These are phyloP conservation scores for Synodontis membranacea DNA, from an alignment of 2,113 vertebrate genomes.

Conservation along the genomic window DNA sequence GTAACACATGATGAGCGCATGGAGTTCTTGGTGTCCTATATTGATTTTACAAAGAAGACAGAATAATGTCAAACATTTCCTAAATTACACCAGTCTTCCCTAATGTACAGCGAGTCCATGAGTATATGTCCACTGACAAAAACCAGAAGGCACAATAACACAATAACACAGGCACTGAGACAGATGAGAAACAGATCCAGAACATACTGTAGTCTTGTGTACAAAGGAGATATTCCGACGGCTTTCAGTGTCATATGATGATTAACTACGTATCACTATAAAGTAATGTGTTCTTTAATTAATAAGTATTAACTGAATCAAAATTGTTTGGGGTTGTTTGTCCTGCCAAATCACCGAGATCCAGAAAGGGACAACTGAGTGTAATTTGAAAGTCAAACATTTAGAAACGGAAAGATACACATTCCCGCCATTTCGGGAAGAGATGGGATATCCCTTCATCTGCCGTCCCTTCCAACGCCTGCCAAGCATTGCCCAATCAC, in stretches of 20 bases:
- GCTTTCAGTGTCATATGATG: background rate
- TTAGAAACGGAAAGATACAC: background rate
- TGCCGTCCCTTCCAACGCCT: constrained; percentile 65
- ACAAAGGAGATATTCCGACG: background rate
- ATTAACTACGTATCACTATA: background rate
- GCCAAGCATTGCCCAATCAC: constrained; percentile 74
- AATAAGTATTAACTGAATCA: background rate
- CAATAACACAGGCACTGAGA: too few species aligned
- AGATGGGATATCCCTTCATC: constrained; percentile 60
- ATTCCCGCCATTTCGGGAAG: constrained; percentile 48
- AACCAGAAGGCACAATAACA: background rate
- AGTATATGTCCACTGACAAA: background rate
- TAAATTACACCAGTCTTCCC: background rate
- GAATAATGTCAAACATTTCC: background rate
- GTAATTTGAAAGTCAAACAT: background rate
- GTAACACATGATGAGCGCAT: background rate
- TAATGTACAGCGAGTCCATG: background rate
- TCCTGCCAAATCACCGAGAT: background rate
- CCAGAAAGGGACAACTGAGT: background rate
- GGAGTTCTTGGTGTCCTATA: background rate
- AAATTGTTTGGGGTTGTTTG: background rate
- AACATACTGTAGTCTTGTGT: background rate
- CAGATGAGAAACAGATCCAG: too few species aligned
- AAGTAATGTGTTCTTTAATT: background rate
- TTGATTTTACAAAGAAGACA: background rate